Evolutionary conservation across 2,113 vertebrate species (phyloP).

Genomic region (Callithrix jacchus): DNA sequence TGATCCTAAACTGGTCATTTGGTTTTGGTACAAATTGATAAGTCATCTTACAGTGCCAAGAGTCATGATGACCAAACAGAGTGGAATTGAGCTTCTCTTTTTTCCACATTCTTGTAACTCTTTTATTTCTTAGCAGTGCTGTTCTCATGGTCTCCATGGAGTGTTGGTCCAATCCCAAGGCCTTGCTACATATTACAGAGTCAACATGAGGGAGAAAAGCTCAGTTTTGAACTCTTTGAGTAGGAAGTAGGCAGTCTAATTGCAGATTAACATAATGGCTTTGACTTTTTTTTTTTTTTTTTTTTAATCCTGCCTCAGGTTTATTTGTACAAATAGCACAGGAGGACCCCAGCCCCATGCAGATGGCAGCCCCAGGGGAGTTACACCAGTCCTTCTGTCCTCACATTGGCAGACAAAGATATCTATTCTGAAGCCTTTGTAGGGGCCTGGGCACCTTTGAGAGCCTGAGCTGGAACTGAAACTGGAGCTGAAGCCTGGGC

Average conservation of each 20-base stretch:
- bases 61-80: neutral
- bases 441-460: too few relatives aligned
- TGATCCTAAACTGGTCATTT: slow-evolving; percentile 11
- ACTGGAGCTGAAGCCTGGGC: too few relatives aligned
- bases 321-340: too few relatives aligned
- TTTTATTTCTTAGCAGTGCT: slow-evolving; percentile 1
- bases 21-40: slow-evolving; percentile 42
- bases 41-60: slow-evolving; percentile 13
- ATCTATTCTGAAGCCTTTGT: too few relatives aligned
- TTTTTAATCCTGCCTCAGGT: too few relatives aligned
- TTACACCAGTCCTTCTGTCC: too few relatives aligned
- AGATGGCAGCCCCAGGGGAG: too few relatives aligned
- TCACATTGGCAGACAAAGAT: too few relatives aligned
- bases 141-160: neutral
- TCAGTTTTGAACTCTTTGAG: neutral
- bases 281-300: neutral
- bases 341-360: too few relatives aligned
- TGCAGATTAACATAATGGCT: neutral
- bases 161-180: neutral
- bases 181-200: neutral
- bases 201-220: neutral
- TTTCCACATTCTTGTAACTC: neutral
- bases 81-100: neutral
- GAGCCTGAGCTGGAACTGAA: too few relatives aligned
- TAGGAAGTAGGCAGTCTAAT: neutral